Conservation (phyloP, 2,888 invertebrate species). For the Ptilodon capucinus region DNA sequence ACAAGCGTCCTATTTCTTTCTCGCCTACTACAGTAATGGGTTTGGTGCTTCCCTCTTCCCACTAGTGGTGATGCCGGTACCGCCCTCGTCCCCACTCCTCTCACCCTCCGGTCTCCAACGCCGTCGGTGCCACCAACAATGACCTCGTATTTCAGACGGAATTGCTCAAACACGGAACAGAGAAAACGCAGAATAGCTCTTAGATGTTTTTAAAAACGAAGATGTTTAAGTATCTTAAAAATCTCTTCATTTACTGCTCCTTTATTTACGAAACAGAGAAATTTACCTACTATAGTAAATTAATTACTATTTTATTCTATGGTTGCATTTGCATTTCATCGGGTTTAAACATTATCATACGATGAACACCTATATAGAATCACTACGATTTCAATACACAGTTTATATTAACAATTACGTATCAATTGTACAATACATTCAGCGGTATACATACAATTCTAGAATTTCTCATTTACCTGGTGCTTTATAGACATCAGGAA, state of each 20-base stretch:
- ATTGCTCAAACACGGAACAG: constrained; percentile 80
- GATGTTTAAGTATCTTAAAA: constrained; percentile 4
- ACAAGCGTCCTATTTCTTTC: constrained; percentile 77
- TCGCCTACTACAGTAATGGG: constrained; percentile 76
- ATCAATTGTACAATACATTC: neutral
- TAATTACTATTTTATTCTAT: no score
- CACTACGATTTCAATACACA: no score
- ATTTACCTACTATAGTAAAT: no score
- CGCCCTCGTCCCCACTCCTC: constrained; percentile 43
- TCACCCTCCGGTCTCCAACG: constrained; percentile 61
- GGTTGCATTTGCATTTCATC: no score
- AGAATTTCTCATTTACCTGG: constrained; percentile 1
- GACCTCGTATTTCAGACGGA: constrained; percentile 81
- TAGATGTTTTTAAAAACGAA: constrained; percentile 46
- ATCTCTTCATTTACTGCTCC: neutral
- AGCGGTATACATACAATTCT: neutral
- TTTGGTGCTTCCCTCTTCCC: constrained; percentile 57
- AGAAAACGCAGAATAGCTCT: constrained; percentile 71
- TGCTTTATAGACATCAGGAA: constrained; percentile 10
- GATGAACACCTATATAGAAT: no score
- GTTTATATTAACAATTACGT: no score
- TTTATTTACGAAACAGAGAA: neutral
- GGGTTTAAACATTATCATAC: no score
- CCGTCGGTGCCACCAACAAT: constrained; percentile 79
- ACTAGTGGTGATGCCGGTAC: constrained; percentile 47